Evolutionary conservation across 1,140 invertebrate species (phyloP).

Genomic region (Drosophila tropicalis): DNA sequence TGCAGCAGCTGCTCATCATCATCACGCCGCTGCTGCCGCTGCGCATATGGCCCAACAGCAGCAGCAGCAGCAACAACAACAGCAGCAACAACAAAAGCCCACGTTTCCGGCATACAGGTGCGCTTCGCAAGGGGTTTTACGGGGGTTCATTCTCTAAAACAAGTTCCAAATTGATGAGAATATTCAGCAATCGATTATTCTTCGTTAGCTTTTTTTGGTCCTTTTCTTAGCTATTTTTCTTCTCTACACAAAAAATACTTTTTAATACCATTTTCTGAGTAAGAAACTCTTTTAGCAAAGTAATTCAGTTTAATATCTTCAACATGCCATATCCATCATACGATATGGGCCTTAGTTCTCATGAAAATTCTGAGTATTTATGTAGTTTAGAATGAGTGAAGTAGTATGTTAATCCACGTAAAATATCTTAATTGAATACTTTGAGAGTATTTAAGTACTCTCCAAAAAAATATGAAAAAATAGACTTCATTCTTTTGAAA

Average conservation of each 20-base stretch:
- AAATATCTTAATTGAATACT: too few relatives aligned
- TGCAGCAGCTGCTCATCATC: slow-evolving; percentile 59
- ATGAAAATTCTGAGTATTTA: too few relatives aligned
- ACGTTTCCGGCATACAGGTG: slow-evolving; percentile 92
- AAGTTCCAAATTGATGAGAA: not conserved
- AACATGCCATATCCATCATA: too few relatives aligned
- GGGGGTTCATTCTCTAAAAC: not conserved
- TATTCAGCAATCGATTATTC: not conserved
- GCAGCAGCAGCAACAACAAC: slow-evolving; percentile 42
- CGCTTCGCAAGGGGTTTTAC: not conserved
- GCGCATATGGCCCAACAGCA: slow-evolving; percentile 78
- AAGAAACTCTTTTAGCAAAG: too few relatives aligned
- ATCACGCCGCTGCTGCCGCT: slow-evolving; percentile 83
- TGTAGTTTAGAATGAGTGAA: too few relatives aligned
- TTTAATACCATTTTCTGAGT: too few relatives aligned
- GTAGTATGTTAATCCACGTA: too few relatives aligned
- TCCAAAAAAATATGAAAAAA: too few relatives aligned
- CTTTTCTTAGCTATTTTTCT: not conserved
- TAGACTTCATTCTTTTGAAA: not conserved
- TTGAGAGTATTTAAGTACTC: too few relatives aligned
- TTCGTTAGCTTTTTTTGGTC: not conserved
- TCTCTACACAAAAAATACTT: too few relatives aligned
- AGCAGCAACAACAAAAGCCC: slow-evolving; percentile 85
- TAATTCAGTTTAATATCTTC: too few relatives aligned
- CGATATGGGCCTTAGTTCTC: too few relatives aligned